These are phyloP conservation scores for Salvelinus sp. DNA, from an alignment of 2,113 vertebrate genomes.

Conservation along the genomic window DNA sequence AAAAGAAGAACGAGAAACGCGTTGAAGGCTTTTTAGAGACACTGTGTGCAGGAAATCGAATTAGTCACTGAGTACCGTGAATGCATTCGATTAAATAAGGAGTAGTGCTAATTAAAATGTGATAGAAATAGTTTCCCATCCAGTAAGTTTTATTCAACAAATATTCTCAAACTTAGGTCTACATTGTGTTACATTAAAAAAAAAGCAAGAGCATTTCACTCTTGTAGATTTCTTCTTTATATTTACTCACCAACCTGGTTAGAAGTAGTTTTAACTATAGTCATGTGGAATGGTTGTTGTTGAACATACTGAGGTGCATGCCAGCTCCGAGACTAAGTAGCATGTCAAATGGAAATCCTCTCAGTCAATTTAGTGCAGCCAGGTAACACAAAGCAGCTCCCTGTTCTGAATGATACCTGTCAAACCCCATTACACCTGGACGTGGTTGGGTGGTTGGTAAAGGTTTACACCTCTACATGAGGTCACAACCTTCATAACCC, in stretches of 20 bases:
- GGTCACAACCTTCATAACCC: constrained; percentile 20
- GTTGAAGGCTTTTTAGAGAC: constrained; percentile 13
- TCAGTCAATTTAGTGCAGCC: neutral
- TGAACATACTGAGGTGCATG: too few relatives aligned
- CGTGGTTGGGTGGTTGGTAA: neutral
- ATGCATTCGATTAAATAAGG: constrained; percentile 10
- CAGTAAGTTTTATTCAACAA: neutral
- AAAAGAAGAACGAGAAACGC: constrained; percentile 20
- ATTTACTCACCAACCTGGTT: neutral
- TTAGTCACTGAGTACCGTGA: constrained; percentile 6
- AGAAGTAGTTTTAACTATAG: neutral
- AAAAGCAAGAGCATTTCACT: neutral
- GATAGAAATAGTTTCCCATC: neutral
- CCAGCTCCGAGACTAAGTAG: neutral
- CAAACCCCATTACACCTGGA: neutral
- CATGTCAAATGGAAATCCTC: neutral
- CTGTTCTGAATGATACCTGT: neutral
- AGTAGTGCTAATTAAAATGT: neutral
- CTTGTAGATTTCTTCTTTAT: neutral
- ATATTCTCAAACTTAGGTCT: neutral
- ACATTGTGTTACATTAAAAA: neutral
- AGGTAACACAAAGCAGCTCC: neutral
- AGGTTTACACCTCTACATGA: constrained; percentile 19
- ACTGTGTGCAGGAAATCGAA: constrained; percentile 7
- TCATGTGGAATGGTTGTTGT: neutral